Evolutionary conservation across 2,113 vertebrate genomes (phyloP).

Genomic region (Bufo bufo): DNA sequence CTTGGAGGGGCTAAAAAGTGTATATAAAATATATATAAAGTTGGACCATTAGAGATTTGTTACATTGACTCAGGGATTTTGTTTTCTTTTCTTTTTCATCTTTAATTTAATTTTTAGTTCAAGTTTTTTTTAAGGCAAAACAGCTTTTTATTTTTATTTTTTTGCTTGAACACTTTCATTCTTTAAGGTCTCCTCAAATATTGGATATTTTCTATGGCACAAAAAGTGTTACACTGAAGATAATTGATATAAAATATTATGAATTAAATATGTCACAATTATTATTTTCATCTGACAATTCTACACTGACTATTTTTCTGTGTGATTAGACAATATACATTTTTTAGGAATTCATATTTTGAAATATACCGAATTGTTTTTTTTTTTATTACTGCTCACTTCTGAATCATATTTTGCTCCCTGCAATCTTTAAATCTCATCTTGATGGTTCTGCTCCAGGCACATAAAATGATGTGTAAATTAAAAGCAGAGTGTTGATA

Average conservation of each 20-base stretch:
- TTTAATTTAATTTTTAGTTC: background rate
- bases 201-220: background rate
- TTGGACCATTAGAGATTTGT: slow-evolving; percentile 15
- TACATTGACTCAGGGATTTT: slow-evolving; percentile 52
- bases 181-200: background rate
- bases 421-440: background rate
- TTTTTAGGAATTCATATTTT: slow-evolving; percentile 15
- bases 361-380: background rate
- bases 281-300: background rate
- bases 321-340: background rate
- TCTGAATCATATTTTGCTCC: background rate
- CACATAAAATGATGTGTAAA: slow-evolving; percentile 29
- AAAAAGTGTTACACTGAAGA: slow-evolving; percentile 20
- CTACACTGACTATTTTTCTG: background rate
- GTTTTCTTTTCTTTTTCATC: slow-evolving; percentile 2
- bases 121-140: background rate
- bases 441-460: background rate
- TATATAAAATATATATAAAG: slow-evolving; percentile 30
- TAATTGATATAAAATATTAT: background rate
- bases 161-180: background rate
- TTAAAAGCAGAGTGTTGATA: slow-evolving; percentile 42
- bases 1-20: slow-evolving; percentile 1
- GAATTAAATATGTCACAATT: background rate
- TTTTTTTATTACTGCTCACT: background rate
- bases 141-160: background rate